phyloP scores from a whole-genome alignment of 2,113 vertebrate species.

The Potamarius usumacintae region DNA sequence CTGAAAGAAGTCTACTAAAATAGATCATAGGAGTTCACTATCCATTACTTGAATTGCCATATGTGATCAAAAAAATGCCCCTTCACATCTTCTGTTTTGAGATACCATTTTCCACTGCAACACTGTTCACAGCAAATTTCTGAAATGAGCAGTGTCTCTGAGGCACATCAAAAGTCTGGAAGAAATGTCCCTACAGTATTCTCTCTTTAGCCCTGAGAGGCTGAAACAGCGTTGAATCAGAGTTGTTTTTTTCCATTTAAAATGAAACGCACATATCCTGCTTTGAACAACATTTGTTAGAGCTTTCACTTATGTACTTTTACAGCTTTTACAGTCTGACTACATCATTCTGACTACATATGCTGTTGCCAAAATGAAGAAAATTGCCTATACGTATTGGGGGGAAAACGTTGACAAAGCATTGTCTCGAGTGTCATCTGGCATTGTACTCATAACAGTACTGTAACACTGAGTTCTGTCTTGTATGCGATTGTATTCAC shows the following conservation, averaged over 20 bases:
- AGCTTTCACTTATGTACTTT: neutral
- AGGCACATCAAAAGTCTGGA: neutral
- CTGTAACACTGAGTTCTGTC: neutral
- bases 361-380: neutral
- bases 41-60: constrained; percentile 1
- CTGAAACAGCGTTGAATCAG: neutral
- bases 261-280: neutral
- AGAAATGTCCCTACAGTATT: neutral
- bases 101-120: constrained; percentile 4
- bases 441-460: neutral
- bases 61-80: neutral
- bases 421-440: neutral
- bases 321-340: neutral
- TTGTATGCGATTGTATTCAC: neutral
- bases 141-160: constrained; percentile 1
- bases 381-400: neutral
- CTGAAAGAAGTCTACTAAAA: neutral
- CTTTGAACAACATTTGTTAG: neutral
- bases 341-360: neutral
- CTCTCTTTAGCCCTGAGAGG: neutral
- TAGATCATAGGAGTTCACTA: neutral
- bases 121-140: neutral
- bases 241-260: neutral
- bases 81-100: neutral
- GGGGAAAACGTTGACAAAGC: neutral